Evolutionary conservation across 2,113 vertebrate genomes (phyloP).

Genomic region (Anarhynchus alexandrinus): DNA sequence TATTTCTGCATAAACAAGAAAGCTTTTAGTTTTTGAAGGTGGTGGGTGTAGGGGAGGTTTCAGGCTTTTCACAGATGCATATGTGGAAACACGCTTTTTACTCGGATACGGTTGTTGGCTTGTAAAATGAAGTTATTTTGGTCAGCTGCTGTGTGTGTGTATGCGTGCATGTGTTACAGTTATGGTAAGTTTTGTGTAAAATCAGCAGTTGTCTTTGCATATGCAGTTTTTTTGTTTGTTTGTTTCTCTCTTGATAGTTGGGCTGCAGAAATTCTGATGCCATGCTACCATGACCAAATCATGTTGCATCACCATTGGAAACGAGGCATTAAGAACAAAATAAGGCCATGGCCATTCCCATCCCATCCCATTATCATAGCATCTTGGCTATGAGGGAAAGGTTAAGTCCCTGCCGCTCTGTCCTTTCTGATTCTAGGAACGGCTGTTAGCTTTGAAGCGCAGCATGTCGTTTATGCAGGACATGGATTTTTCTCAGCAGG

Average conservation of each 20-base stretch:
- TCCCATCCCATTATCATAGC: constrained; percentile 74
- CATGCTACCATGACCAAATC: constrained; percentile 61
- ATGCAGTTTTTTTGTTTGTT: constrained; percentile 49
- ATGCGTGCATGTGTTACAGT: not conserved
- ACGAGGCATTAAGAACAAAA: constrained; percentile 62
- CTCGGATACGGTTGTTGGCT: not conserved
- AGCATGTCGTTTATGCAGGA: constrained; percentile 99
- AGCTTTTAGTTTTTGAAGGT: not conserved
- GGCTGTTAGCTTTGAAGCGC: constrained; percentile 97
- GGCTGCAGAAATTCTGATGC: constrained; percentile 46
- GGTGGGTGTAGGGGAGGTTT: not conserved
- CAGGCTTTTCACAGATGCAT: not conserved
- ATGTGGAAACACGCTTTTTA: not conserved
- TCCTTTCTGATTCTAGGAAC: constrained; percentile 89
- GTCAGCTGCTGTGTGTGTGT: not conserved
- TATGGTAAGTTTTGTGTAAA: constrained; percentile 32
- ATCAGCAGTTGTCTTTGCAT: not conserved
- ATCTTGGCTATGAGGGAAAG: constrained; percentile 75
- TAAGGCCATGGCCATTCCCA: constrained; percentile 69
- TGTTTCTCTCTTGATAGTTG: constrained; percentile 62
- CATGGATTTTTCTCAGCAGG: constrained; percentile 99
- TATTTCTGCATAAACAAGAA: not conserved
- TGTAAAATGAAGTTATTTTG: not conserved
- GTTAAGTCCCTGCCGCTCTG: constrained; percentile 80
- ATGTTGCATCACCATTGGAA: constrained; percentile 57